phyloP scores from a whole-genome alignment of 92 coral and sea anemone species.

The Epizoanthus ramosus region DNA sequence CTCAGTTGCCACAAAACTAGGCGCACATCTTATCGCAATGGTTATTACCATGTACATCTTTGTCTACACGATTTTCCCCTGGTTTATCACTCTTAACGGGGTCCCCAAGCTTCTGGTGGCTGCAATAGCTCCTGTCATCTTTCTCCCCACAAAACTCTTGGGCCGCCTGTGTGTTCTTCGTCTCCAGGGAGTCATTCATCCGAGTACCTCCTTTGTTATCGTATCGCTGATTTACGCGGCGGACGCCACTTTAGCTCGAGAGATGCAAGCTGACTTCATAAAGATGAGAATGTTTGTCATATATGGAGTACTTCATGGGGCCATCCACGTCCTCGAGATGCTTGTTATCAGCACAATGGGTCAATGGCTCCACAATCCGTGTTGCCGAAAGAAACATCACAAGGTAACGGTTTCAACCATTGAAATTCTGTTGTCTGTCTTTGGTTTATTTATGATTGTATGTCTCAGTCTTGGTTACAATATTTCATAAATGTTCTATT shows the following conservation, averaged over 20 bases:
- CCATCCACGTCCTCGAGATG: constrained; percentile 8
- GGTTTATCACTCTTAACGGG: constrained; percentile 6
- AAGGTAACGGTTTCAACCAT: too few relatives aligned
- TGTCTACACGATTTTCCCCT: background rate
- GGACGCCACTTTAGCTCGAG: constrained; percentile 12
- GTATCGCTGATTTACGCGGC: constrained; percentile 6
- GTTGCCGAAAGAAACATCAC: too few relatives aligned
- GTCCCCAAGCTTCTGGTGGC: constrained; percentile 1
- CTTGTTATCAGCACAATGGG: background rate
- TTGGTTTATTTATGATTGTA: too few relatives aligned
- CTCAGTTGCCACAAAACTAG: background rate
- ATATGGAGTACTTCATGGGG: constrained; percentile 9
- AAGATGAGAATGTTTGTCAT: constrained; percentile 12
- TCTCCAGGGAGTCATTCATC: constrained; percentile 16
- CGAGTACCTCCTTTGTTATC: constrained; percentile 3
- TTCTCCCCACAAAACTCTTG: constrained; percentile 11
- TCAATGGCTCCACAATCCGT: background rate
- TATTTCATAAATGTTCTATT: too few relatives aligned
- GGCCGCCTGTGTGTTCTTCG: constrained; percentile 29
- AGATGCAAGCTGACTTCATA: constrained; percentile 9
- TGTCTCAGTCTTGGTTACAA: too few relatives aligned
- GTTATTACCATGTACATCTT: background rate
- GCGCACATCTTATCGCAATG: constrained; percentile 1
- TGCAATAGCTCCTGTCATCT: background rate
- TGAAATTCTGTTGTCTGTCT: too few relatives aligned